Percentiles rank a stretch among this genome's conserved stretches.
Conservation (phyloP, 2,113 vertebrate species). For the Nothocercus julius region DNA sequence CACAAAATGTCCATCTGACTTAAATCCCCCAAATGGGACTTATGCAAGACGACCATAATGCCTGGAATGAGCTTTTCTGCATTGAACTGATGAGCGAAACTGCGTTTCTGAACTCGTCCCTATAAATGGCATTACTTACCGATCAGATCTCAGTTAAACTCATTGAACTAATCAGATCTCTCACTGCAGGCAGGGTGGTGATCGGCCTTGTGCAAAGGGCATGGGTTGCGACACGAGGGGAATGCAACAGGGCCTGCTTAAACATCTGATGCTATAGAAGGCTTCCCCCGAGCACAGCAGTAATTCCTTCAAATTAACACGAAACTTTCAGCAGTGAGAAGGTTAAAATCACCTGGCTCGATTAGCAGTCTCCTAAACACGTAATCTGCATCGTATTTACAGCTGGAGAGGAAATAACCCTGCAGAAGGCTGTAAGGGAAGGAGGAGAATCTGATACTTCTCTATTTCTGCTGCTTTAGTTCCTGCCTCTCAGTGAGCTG, state of each 20-base stretch:
- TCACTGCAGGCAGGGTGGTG: neutral
- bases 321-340: neutral
- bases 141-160: neutral
- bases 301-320: neutral
- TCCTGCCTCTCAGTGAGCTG: neutral
- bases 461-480: neutral
- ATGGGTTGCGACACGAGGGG: neutral
- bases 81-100: neutral
- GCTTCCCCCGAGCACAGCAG: neutral
- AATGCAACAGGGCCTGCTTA: neutral
- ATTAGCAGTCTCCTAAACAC: neutral
- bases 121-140: neutral
- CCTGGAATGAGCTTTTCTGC: conserved; percentile 1
- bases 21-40: neutral
- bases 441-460: neutral
- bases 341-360: neutral
- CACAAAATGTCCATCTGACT: neutral
- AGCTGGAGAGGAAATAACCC: neutral
- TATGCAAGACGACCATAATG: neutral
- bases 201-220: neutral
- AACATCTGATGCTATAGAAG: neutral
- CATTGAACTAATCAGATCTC: neutral
- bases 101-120: neutral
- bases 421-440: neutral
- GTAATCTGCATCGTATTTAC: neutral